Conservation (phyloP, 2,888 invertebrate genomes). For the Acleris literana region DNA sequence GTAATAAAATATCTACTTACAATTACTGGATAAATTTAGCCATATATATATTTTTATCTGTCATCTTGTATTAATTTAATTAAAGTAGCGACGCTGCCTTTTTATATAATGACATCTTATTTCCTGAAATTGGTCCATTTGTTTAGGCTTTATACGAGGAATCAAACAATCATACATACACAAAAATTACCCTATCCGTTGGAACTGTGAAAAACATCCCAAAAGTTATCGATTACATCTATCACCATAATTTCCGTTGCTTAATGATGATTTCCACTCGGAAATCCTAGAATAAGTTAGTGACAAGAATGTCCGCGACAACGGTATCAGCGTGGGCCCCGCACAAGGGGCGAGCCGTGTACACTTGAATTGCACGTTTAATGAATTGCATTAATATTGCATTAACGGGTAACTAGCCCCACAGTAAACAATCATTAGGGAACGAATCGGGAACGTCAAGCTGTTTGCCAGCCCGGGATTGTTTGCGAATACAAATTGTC, state of each 20-base stretch:
- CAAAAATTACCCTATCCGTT: no score
- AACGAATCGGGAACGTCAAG: conserved; percentile 50
- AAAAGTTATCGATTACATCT: no score
- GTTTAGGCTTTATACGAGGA: no score
- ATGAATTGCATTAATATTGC: conserved; percentile 85
- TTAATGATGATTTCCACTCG: neutral
- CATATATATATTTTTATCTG: no score
- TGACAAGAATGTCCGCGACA: conserved; percentile 37
- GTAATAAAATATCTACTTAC: no score
- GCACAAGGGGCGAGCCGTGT: conserved; percentile 48
- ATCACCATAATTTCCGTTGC: neutral
- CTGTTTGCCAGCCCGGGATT: conserved; percentile 72
- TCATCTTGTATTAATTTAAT: no score
- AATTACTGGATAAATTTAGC: no score
- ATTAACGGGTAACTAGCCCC: conserved; percentile 79
- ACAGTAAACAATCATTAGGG: conserved; percentile 80
- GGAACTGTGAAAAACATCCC: no score
- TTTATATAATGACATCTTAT: no score
- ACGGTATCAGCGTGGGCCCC: conserved; percentile 40
- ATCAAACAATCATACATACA: no score
- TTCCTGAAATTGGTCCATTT: no score
- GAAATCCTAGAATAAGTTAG: neutral
- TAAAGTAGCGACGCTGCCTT: no score
- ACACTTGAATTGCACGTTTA: conserved; percentile 78
- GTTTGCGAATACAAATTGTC: conserved; percentile 81